Base-by-base conservation (phyloP, 35 echinoderm and acorn worm genomes). In the Eucidaris tribuloides region DNA sequence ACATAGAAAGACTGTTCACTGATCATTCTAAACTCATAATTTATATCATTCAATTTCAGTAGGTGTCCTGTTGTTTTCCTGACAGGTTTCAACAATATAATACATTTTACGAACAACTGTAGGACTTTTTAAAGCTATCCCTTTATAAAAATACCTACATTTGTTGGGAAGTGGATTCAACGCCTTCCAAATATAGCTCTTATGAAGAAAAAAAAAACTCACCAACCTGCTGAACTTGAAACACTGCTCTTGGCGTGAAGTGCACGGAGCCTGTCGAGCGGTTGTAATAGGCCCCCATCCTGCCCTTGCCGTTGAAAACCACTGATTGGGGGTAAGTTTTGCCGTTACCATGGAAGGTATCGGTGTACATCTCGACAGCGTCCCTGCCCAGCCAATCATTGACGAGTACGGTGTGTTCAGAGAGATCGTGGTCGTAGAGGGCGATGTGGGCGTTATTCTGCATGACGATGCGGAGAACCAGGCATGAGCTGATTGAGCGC, bases 381-480 rank as follows among this genome's bases (percentile, higher is more conserved):
- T 34, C 13, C 15, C 49, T 9, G 33, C 89, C 36, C 0, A 74
- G 39, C 92, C 92, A 94, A 58, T 89, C 92, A 17, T 89, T 76
- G 40, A 93, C 56, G 23, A 88, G 2, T 0, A 89, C 50, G 6
- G 85, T 87, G 49, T 94, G 92, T 48, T 82, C 76, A 14, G 40
- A 42, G 2, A 89, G 57, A 63, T 94, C 92, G 18, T 71, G 24
- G 22, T 94, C 72, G 65, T 89, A 94, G 33, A 77, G 71, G 58
- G 76, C 44, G 60, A 71, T 70, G 42, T 89, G 81, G 0, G 56
- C 62, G 24, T 94, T 87, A 31, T 61, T n/a, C n/a, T n/a, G n/a
- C n/a, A n/a, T n/a, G n/a, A n/a, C n/a, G n/a, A n/a, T n/a, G n/a
- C n/a, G n/a, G n/a, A n/a, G n/a, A n/a, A n/a, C n/a, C n/a, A n/a